phyloP scores from a whole-genome alignment of 2,888 invertebrate species.

The Melanargia galathea region DNA sequence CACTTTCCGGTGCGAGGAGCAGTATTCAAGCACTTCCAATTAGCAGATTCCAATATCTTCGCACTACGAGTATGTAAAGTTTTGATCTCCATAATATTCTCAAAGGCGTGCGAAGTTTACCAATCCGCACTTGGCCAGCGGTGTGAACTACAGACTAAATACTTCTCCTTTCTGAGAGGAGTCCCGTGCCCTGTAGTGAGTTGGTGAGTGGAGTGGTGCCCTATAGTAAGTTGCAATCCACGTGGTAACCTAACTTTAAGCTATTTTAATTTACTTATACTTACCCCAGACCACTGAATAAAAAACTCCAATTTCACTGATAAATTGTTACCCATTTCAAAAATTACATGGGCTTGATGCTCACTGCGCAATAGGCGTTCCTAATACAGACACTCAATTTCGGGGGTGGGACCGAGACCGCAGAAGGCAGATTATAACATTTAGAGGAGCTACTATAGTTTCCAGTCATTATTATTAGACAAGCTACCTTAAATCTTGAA shows the following conservation, averaged over 20 bases:
- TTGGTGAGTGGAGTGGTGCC: too few relatives aligned
- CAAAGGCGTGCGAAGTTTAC: too few relatives aligned
- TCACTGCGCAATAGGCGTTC: constrained; percentile 63
- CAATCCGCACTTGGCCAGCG: too few relatives aligned
- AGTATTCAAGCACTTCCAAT: too few relatives aligned
- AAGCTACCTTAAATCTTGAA: not conserved
- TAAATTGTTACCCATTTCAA: constrained; percentile 65
- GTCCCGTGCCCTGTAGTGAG: too few relatives aligned
- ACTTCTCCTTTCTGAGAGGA: too few relatives aligned
- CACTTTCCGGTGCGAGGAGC: too few relatives aligned
- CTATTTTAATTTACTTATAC: constrained; percentile 10
- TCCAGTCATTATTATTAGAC: constrained; percentile 12
- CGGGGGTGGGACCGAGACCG: constrained; percentile 61
- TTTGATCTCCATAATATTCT: too few relatives aligned
- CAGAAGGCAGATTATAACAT: constrained; percentile 44
- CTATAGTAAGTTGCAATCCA: too few relatives aligned
- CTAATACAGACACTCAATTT: constrained; percentile 58
- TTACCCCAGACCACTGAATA: constrained; percentile 34
- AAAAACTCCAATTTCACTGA: constrained; percentile 56
- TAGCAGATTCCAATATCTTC: too few relatives aligned
- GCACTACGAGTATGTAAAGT: too few relatives aligned
- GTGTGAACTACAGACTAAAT: too few relatives aligned
- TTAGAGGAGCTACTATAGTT: constrained; percentile 19
- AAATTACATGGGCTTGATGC: constrained; percentile 70
- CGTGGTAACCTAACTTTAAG: not conserved